phyloP scores from a whole-genome alignment of 2,797 vertebrate genomes.

The Salmo trutta region DNA sequence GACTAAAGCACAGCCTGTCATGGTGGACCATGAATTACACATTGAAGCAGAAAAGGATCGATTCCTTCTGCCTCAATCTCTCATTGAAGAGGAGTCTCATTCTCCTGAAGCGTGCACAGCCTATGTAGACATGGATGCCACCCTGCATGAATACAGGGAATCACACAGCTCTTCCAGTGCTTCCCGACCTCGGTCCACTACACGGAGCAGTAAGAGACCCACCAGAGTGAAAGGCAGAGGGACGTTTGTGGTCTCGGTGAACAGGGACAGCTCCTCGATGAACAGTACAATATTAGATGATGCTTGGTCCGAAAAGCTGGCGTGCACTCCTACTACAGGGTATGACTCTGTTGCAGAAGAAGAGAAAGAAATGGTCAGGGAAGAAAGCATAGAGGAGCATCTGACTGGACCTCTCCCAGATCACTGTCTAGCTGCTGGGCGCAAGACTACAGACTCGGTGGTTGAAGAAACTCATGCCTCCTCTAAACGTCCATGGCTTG shows the following conservation, averaged over 20 bases:
- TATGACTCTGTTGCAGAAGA: slow-evolving; percentile 1
- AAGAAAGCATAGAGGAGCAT: no score
- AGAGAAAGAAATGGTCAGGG: background rate
- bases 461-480: slow-evolving; percentile 4
- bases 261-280: background rate
- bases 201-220: slow-evolving; percentile 1
- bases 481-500: slow-evolving; percentile 43
- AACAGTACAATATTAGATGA: slow-evolving; percentile 15
- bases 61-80: background rate
- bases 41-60: background rate
- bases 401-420: background rate
- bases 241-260: slow-evolving; percentile 58
- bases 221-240: slow-evolving; percentile 13
- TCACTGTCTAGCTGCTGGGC: no score
- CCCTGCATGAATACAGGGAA: background rate
- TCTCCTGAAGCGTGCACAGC: background rate
- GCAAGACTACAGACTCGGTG: no score
- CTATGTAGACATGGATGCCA: background rate
- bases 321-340: background rate
- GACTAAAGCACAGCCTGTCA: slow-evolving; percentile 9
- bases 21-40: slow-evolving; percentile 1
- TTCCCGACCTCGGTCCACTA: background rate
- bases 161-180: background rate
- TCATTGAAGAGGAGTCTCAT: background rate
- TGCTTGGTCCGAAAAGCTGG: background rate